These are phyloP conservation scores for Megathymus violae DNA, from an alignment of 1,140 invertebrate genomes.

Conservation along the genomic window DNA sequence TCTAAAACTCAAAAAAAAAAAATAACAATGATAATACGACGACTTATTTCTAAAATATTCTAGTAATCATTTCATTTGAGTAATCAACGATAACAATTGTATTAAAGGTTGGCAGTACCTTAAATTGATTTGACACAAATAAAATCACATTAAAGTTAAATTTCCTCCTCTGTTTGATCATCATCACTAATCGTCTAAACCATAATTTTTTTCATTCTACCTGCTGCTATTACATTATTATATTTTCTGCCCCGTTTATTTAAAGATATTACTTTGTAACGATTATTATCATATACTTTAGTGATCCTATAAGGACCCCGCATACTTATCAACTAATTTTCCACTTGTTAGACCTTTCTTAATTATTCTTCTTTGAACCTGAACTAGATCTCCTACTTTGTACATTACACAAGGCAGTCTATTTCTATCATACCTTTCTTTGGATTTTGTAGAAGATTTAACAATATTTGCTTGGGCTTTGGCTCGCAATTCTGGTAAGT, in stretches of 20 bases:
- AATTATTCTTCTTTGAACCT: slow-evolving; percentile 3
- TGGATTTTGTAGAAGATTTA: not conserved
- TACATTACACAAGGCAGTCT: slow-evolving; percentile 1
- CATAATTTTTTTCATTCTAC: slow-evolving; percentile 5
- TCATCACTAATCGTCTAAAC: not conserved
- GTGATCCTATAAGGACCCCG: slow-evolving; percentile 15
- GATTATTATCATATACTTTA: too few relatives aligned
- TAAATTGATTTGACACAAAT: too few relatives aligned
- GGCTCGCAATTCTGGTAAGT: slow-evolving; percentile 3
- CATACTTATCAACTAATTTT: slow-evolving; percentile 9
- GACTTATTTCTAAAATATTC: too few relatives aligned
- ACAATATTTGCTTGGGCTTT: not conserved
- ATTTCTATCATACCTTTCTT: slow-evolving; percentile 20
- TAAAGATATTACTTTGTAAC: slow-evolving; percentile 2
- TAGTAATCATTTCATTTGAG: too few relatives aligned
- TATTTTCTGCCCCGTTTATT: slow-evolving; percentile 11
- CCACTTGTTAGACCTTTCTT: slow-evolving; percentile 8
- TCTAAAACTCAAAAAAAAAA: too few relatives aligned
- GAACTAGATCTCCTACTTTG: slow-evolving; percentile 8
- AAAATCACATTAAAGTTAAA: too few relatives aligned
- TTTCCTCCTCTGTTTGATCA: too few relatives aligned
- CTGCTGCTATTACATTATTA: slow-evolving; percentile 12
- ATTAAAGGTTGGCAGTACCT: too few relatives aligned
- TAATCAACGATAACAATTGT: too few relatives aligned
- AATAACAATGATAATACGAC: too few relatives aligned